These are phyloP conservation scores for Melanogrammus aeglefinus DNA, from an alignment of 2,797 vertebrate genomes.

Conservation along the genomic window DNA sequence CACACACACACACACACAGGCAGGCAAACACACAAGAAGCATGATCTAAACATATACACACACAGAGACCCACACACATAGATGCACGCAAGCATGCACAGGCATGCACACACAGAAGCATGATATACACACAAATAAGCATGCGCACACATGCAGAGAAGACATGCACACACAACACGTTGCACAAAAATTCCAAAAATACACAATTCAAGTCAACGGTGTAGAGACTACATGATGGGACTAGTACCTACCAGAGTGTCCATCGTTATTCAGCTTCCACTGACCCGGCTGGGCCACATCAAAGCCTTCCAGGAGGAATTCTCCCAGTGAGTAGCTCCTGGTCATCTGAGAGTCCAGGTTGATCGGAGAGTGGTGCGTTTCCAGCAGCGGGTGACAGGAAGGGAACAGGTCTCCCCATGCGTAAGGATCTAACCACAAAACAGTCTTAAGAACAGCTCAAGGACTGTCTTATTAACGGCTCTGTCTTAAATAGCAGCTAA, in stretches of 20 bases:
- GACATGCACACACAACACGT: not conserved
- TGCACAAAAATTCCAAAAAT: not conserved
- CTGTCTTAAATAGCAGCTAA: too few relatives aligned
- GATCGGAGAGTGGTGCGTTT: conserved; percentile 79
- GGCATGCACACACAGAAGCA: not conserved
- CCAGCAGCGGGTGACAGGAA: conserved; percentile 68
- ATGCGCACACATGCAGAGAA: not conserved
- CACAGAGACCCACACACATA: conserved; percentile 1
- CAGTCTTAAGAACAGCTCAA: not conserved
- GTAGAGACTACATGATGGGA: not conserved
- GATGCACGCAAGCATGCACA: not conserved
- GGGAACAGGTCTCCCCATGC: conserved; percentile 69
- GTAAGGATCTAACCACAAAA: conserved; percentile 61
- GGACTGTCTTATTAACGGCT: too few relatives aligned
- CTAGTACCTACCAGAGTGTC: conserved; percentile 75
- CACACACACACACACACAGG: not conserved
- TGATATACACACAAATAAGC: not conserved
- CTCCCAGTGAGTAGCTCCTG: conserved; percentile 64
- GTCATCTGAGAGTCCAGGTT: conserved; percentile 71
- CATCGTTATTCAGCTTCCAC: conserved; percentile 81
- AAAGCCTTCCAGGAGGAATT: conserved; percentile 77
- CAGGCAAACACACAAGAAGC: not conserved
- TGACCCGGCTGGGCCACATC: conserved; percentile 69
- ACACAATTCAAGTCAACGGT: not conserved
- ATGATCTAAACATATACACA: conserved; percentile 1